Conservation (phyloP, 2,888 invertebrate species). For the Hyles lineata region DNA sequence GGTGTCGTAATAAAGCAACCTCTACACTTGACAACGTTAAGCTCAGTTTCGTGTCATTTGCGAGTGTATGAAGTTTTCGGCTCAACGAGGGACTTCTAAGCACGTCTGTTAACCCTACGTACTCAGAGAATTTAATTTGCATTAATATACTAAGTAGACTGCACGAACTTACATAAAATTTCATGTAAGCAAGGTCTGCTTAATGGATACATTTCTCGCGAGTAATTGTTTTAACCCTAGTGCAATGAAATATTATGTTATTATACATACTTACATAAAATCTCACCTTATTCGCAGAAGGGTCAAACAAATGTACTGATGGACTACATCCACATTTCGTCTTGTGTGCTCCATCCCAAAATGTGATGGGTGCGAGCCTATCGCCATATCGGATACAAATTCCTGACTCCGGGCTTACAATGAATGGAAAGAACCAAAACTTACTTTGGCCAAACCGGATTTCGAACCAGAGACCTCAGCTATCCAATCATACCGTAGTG, state of each 20-base stretch:
- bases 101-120: slow-evolving; percentile 45
- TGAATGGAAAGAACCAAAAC: too few species aligned
- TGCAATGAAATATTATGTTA: not conserved
- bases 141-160: slow-evolving; percentile 37
- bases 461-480: too few species aligned
- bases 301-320: too few species aligned
- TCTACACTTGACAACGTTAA: slow-evolving; percentile 36
- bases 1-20: slow-evolving; percentile 26
- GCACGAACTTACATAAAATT: slow-evolving; percentile 18
- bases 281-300: too few species aligned
- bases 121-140: slow-evolving; percentile 40
- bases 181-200: not conserved
- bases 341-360: too few species aligned
- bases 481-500: too few species aligned
- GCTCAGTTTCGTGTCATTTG: slow-evolving; percentile 47
- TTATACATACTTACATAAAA: not conserved
- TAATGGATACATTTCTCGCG: not conserved
- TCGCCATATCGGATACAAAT: too few species aligned
- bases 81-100: slow-evolving; percentile 47
- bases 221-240: not conserved
- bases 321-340: too few species aligned
- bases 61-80: slow-evolving; percentile 45
- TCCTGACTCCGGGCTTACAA: too few species aligned
- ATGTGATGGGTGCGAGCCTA: too few species aligned
- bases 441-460: too few species aligned